These are phyloP conservation scores for Glaucomys volans DNA, from an alignment of 2,113 vertebrate genomes.

Conservation along the genomic window DNA sequence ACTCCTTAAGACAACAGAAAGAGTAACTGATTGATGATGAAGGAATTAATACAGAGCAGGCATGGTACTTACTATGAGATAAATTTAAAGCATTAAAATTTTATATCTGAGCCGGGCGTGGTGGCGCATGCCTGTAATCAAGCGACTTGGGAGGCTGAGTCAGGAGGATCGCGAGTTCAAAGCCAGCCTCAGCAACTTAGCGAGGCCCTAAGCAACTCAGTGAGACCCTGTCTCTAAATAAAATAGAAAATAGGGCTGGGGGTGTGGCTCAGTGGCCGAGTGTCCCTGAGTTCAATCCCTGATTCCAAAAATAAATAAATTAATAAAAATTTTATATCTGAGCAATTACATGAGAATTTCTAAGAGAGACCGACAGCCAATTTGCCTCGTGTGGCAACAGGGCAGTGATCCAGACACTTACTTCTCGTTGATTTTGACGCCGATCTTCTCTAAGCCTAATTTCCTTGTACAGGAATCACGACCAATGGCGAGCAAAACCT, in stretches of 20 bases:
- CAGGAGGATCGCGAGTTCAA: no score
- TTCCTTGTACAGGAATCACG: slow-evolving; percentile 95
- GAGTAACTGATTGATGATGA: neutral
- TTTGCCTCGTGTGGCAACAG: neutral
- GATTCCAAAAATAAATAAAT: no score
- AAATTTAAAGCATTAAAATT: neutral
- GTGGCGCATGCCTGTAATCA: no score
- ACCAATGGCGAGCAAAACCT: slow-evolving; percentile 96
- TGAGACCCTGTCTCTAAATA: no score
- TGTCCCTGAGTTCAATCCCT: no score
- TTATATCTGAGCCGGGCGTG: neutral
- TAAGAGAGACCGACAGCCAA: neutral
- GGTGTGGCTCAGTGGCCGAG: no score
- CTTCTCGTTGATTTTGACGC: slow-evolving; percentile 94
- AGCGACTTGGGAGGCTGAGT: no score
- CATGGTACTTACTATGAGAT: neutral
- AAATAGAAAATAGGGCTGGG: no score
- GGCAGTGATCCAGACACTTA: slow-evolving; percentile 83
- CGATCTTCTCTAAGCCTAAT: slow-evolving; percentile 93
- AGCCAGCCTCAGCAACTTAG: no score
- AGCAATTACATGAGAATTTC: neutral
- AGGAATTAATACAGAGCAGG: neutral
- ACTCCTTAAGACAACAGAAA: neutral
- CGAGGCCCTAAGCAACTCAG: no score
- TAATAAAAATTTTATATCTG: no score